A percentile compares a stretch with the other conserved stretches of the same genome.
Conservation (phyloP, 2,888 invertebrate genomes). For the Elaeidobius kamerunicus region DNA sequence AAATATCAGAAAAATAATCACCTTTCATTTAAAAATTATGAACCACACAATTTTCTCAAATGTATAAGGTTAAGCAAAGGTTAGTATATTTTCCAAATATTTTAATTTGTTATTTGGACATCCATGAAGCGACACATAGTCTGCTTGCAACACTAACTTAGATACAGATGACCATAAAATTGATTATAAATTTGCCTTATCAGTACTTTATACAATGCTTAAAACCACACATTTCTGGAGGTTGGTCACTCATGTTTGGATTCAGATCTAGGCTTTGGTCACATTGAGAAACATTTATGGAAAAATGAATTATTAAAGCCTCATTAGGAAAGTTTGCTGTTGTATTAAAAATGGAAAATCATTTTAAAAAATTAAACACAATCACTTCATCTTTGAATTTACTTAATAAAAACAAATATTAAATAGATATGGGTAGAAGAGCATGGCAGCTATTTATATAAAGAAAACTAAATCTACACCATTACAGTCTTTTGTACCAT, state of each 20-base stretch:
- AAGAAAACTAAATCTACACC: no score
- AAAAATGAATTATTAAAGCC: constrained; percentile 37
- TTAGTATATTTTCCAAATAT: constrained; percentile 12
- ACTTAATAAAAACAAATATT: constrained; percentile 21
- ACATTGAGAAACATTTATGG: constrained; percentile 39
- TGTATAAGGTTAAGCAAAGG: constrained; percentile 9
- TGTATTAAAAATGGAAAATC: constrained; percentile 34
- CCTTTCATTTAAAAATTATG: constrained; percentile 15
- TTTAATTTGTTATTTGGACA: constrained; percentile 21
- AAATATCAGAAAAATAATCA: constrained; percentile 19
- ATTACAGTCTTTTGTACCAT: no score
- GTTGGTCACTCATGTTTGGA: constrained; percentile 41
- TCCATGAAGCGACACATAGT: constrained; percentile 18
- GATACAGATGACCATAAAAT: constrained; percentile 14
- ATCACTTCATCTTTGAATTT: constrained; percentile 24
- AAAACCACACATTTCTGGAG: constrained; percentile 42
- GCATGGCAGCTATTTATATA: constrained; percentile 16
- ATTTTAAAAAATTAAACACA: constrained; percentile 31
- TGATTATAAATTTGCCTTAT: constrained; percentile 35
- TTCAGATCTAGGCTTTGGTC: constrained; percentile 41
- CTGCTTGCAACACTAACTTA: constrained; percentile 17
- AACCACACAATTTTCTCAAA: constrained; percentile 8
- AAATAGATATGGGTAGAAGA: constrained; percentile 21
- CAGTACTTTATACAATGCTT: constrained; percentile 36
- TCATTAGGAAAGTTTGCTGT: constrained; percentile 12